phyloP scores from a whole-genome alignment of 2,888 invertebrate genomes.

The Dolichopus griseipennis region DNA sequence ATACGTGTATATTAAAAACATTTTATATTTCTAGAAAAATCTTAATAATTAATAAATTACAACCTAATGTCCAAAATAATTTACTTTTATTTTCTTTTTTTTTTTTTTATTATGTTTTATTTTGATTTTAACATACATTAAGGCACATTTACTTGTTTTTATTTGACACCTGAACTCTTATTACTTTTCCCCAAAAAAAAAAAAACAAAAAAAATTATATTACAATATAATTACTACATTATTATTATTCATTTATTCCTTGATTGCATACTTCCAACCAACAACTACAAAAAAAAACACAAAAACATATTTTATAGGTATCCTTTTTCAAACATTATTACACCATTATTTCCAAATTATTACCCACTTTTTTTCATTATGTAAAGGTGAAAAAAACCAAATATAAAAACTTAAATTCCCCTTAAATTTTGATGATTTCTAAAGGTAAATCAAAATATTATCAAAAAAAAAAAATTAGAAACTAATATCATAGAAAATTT shows the following conservation, averaged over 20 bases:
- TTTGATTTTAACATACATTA: neutral
- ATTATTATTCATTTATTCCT: neutral
- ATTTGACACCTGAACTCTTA: neutral
- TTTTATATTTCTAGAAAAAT: too few relatives aligned
- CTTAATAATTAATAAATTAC: neutral
- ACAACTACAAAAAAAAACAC: neutral
- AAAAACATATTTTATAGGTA: neutral
- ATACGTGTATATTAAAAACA: too few relatives aligned
- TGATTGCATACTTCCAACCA: neutral
- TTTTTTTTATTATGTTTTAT: too few relatives aligned
- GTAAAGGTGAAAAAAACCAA: too few relatives aligned
- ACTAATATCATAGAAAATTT: too few relatives aligned
- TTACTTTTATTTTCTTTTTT: neutral
- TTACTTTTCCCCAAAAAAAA: neutral
- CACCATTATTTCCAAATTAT: constrained; percentile 4
- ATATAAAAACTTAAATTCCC: neutral
- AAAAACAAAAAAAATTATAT: too few relatives aligned
- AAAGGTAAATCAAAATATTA: neutral
- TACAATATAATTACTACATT: neutral
- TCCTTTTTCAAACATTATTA: neutral
- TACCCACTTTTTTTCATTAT: neutral
- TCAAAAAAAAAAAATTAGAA: neutral
- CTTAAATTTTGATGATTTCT: neutral
- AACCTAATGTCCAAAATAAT: neutral
- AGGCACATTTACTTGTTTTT: neutral